Conservation (phyloP, 2,797 vertebrate species). For the Nyctibius grandis region DNA sequence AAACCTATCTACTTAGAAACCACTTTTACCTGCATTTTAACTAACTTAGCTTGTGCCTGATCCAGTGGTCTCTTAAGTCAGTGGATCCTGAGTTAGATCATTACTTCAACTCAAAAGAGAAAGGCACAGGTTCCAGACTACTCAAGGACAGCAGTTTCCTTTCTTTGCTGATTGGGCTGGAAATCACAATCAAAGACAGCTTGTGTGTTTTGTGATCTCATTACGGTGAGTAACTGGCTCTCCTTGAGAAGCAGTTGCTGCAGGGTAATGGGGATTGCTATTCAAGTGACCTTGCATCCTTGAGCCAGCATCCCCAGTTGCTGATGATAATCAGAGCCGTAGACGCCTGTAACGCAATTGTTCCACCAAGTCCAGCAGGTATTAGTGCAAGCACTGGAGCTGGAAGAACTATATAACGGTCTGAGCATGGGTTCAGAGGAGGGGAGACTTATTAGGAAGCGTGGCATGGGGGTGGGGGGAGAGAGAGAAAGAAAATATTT, state of each 20-base stretch:
- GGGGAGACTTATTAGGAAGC: neutral
- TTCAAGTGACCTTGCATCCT: neutral
- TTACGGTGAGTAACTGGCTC: neutral
- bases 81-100: neutral
- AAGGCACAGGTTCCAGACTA: neutral
- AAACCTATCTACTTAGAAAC: neutral
- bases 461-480: accelerated
- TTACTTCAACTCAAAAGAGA: neutral
- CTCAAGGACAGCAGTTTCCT: neutral
- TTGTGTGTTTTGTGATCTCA: neutral
- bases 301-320: neutral
- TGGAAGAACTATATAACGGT: neutral
- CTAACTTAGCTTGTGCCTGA: neutral
- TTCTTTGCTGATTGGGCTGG: neutral
- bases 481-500: neutral
- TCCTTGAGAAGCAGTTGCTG: neutral
- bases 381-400: neutral
- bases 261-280: neutral
- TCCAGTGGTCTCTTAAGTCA: neutral
- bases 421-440: neutral
- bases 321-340: neutral
- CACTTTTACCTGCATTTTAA: neutral
- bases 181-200: neutral
- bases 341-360: neutral
- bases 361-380: neutral